Conservation (phyloP, 2,113 vertebrate genomes). For the Nothoprocta pentlandii region DNA sequence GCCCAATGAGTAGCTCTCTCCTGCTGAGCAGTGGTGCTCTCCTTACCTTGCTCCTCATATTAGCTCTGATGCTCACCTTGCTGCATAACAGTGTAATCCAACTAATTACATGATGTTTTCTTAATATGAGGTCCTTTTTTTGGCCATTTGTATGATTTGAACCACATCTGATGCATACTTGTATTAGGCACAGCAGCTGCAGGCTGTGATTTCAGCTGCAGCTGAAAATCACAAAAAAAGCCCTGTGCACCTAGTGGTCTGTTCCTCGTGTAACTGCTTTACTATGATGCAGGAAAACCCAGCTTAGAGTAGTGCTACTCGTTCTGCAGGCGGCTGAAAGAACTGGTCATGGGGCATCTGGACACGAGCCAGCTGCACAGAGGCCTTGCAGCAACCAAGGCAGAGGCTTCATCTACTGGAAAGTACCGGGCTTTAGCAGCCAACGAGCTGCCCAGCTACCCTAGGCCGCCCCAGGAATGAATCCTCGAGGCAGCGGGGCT, state of each 20-base stretch:
- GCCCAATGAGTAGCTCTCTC: background rate
- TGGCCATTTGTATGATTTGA: background rate
- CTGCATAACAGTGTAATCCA: background rate
- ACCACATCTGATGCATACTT: background rate
- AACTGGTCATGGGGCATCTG: background rate
- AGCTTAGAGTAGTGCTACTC: background rate
- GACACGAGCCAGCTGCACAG: background rate
- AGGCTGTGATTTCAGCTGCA: background rate
- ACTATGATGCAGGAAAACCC: background rate
- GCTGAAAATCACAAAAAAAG: background rate
- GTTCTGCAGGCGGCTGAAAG: background rate
- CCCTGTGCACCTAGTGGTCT: background rate
- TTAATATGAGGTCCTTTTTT: background rate
- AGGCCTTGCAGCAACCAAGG: background rate
- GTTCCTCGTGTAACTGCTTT: background rate
- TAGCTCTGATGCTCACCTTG: rapidly evolving
- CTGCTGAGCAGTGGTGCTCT: background rate
- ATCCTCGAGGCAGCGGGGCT: rapidly evolving
- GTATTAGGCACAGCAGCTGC: background rate
- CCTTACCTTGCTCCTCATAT: background rate
- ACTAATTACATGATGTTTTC: background rate
- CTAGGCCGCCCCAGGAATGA: background rate
- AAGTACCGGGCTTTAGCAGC: background rate
- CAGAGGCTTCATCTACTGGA: background rate
- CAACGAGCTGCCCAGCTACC: background rate